Percentiles rank a stretch among this genome's conserved stretches.
phyloP scores from a whole-genome alignment of 2,113 vertebrate species.

The Trematocara nigrifrons region DNA sequence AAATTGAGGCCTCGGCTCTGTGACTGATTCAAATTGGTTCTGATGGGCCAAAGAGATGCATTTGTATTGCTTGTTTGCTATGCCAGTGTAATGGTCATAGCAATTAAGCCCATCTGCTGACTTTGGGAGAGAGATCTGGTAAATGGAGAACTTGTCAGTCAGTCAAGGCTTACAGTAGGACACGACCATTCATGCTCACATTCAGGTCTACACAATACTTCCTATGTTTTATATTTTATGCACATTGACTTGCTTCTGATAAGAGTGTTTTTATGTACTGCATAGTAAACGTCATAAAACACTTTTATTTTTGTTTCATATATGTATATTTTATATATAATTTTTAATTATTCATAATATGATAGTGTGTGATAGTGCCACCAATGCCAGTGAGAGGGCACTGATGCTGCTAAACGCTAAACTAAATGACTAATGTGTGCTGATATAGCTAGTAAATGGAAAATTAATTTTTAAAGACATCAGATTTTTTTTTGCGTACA shows the following conservation, averaged over 20 bases:
- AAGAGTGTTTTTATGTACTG: not conserved
- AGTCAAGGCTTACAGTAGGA: not conserved
- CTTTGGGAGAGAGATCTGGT: not conserved
- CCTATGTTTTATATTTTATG: not conserved
- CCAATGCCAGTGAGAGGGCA: not conserved
- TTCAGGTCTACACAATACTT: not conserved
- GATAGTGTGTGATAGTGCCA: not conserved
- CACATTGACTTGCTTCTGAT: not conserved
- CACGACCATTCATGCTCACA: not conserved
- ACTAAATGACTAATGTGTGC: not conserved
- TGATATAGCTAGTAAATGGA: not conserved
- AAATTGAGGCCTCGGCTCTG: not conserved
- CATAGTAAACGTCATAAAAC: not conserved
- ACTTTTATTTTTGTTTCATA: not conserved
- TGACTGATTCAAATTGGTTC: not conserved
- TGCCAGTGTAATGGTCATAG: not conserved
- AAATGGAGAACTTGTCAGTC: not conserved
- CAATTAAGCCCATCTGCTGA: not conserved
- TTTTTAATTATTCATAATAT: not conserved
- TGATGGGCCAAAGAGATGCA: not conserved
- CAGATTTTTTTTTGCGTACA: not conserved
- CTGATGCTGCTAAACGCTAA: not conserved
- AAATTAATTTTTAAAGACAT: not conserved
- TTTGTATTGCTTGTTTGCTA: not conserved
- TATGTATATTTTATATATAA: not conserved